These are phyloP conservation scores for Deilephila porcellus DNA, from an alignment of 2,888 invertebrate genomes.

Conservation along the genomic window DNA sequence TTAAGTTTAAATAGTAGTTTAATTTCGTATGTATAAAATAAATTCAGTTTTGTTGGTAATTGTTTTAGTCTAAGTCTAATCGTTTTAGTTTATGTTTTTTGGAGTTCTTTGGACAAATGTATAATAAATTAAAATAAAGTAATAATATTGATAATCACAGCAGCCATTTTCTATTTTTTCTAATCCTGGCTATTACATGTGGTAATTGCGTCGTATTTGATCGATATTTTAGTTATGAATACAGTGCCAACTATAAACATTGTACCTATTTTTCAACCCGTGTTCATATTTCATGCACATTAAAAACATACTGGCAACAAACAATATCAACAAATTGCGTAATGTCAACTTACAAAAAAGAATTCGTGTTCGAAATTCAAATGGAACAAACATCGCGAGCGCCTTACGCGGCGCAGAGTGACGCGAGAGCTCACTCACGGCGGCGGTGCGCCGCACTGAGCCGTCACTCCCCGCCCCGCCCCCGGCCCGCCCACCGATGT, in stretches of 20 bases:
- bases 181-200: neutral
- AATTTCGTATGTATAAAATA: too few species aligned
- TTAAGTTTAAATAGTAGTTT: too few species aligned
- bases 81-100: too few species aligned
- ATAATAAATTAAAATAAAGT: too few species aligned
- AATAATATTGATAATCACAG: too few species aligned
- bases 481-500: conserved; percentile 69
- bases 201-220: conserved; percentile 2
- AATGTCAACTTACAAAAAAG: conserved; percentile 21
- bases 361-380: conserved; percentile 43
- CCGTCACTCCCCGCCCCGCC: conserved; percentile 58
- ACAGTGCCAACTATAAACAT: neutral
- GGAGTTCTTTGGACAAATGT: too few species aligned
- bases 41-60: too few species aligned
- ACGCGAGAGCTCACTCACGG: conserved; percentile 47
- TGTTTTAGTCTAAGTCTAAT: too few species aligned
- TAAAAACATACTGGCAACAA: conserved; percentile 31
- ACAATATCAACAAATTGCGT: conserved; percentile 21
- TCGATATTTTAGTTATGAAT: neutral
- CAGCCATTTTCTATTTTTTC: neutral
- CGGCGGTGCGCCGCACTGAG: conserved; percentile 36
- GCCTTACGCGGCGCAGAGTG: conserved; percentile 59
- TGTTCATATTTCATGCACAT: neutral
- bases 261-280: neutral
- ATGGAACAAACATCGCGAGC: conserved; percentile 52